phyloP scores from a whole-genome alignment of 2,797 vertebrate genomes.

The Fundulus diaphanus region DNA sequence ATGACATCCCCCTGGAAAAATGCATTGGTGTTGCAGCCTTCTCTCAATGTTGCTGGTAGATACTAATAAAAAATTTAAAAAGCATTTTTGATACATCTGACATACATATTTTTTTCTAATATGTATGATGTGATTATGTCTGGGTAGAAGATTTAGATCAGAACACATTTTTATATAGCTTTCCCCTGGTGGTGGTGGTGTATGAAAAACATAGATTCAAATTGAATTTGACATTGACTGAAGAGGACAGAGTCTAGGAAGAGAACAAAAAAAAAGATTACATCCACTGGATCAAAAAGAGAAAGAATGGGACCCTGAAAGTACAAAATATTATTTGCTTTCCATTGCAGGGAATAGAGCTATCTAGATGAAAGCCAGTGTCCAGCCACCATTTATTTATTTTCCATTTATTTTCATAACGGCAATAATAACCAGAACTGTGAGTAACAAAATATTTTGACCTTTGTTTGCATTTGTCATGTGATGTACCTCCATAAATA shows the following conservation, averaged over 20 bases:
- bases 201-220: constrained; percentile 31
- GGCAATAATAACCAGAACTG: background rate
- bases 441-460: background rate
- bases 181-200: constrained; percentile 13
- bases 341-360: background rate
- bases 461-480: background rate
- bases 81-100: background rate
- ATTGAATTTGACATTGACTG: constrained; percentile 24
- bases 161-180: constrained; percentile 31
- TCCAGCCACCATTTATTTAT: background rate
- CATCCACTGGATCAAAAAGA: background rate
- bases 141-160: constrained; percentile 33
- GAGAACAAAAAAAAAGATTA: background rate
- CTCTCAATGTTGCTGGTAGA: background rate
- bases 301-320: background rate
- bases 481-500: background rate
- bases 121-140: constrained; percentile 8
- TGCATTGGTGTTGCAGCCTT: background rate
- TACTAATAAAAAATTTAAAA: background rate
- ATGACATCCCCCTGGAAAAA: constrained; percentile 28
- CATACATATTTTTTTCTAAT: background rate
- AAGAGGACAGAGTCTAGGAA: constrained; percentile 20
- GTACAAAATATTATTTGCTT: too few species aligned
- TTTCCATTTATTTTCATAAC: background rate
- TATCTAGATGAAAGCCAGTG: background rate